Conservation (phyloP, 2,888 invertebrate species). For the Luffia ferchaultella region DNA sequence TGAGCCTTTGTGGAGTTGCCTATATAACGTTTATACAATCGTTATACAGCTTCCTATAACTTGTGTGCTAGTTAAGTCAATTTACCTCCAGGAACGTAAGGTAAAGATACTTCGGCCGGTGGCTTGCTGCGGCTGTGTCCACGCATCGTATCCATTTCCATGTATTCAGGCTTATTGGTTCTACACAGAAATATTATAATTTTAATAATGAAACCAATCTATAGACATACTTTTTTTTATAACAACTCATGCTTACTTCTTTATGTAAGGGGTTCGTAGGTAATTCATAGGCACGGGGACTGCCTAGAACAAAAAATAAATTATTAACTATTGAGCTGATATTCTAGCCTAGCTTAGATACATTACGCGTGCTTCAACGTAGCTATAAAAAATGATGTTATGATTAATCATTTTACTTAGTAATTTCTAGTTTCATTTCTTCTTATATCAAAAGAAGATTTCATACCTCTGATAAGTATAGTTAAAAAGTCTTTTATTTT, state of each 20-base stretch:
- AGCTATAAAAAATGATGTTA: too few relatives aligned
- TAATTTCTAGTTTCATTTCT: too few relatives aligned
- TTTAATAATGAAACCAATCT: not conserved
- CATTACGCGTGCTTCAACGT: too few relatives aligned
- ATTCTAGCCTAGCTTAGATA: too few relatives aligned
- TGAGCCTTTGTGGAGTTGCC: too few relatives aligned
- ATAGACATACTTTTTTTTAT: conserved; percentile 11
- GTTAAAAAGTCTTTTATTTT: too few relatives aligned
- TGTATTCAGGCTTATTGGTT: not conserved
- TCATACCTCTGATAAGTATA: too few relatives aligned
- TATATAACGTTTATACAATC: too few relatives aligned
- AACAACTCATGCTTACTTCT: not conserved
- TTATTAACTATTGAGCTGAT: too few relatives aligned
- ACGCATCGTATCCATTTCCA: not conserved
- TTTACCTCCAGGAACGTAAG: conserved; percentile 70
- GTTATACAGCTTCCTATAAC: too few relatives aligned
- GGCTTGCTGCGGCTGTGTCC: conserved; percentile 18
- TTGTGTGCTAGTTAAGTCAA: not conserved
- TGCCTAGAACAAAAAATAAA: not conserved
- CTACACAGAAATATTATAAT: not conserved
- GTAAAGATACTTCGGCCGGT: conserved; percentile 62
- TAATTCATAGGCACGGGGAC: not conserved
- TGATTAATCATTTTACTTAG: too few relatives aligned
- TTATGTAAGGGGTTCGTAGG: not conserved
- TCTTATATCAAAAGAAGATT: too few relatives aligned